Evolutionary conservation across 2,113 vertebrate genomes (phyloP), one percentile per base, ranked within the genome.

Genomic region (Bagarius yarrelli): DNA sequence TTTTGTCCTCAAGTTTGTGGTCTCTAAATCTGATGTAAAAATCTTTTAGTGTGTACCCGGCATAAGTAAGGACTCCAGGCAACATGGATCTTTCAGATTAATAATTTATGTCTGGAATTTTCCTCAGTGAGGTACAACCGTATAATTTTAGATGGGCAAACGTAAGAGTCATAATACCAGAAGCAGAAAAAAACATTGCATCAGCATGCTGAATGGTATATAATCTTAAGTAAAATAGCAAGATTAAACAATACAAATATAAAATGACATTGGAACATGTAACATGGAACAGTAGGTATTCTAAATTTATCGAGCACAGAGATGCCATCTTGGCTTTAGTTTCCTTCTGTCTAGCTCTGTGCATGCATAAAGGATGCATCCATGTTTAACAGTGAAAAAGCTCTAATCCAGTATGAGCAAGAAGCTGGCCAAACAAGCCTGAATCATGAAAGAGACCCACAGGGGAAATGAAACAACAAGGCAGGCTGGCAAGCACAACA

Each of bases 371-470:
- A 40, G n/a, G 19, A 61, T 34, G 32, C 66, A 80, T 71, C 47
- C 53, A 74, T 81, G 59, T 64, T 81, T 74, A 55, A 81, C 70
- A 73, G 47, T 60, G 36, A 47, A 64, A 60, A 70, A 32, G 57
- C 79, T 81, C 15, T 63, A 81, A 74, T 71, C 57, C 59, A 81
- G 59, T 53, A 63, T 67, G 76, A 78, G 76, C 57, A 34, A 74
- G 30, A 53, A 36, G 59, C 59, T 81, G 79, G 70, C 69, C 47
- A 81, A 74, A 55, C 36, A 21, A 81, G 71, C 47, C 27, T 81
- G 79, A 81, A 81, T 74, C 70, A 81, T 81, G 15, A 81, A 64
- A 81, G 70, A 74, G 56, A 64, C 15, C 56, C 47, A 21, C 30
- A 8, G 55, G 72, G 70, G 59, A 50, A 73, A 74, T 27, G 50